Conservation (phyloP, 2,113 vertebrate species). For the Spermophilus dauricus region DNA sequence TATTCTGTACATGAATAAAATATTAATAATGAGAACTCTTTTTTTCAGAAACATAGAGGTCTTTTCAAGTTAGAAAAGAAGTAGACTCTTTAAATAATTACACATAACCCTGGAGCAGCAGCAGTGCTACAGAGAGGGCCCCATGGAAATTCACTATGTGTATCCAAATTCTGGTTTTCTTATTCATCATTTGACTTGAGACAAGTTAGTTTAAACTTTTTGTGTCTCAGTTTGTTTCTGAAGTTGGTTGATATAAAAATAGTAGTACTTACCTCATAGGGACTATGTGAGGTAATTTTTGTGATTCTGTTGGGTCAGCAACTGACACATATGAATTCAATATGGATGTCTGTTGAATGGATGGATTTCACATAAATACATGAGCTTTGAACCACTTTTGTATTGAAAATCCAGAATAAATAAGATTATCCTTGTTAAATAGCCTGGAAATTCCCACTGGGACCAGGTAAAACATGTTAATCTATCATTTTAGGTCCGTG, state of each 20-base stretch:
- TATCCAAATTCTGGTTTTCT: not conserved
- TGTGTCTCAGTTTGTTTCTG: not conserved
- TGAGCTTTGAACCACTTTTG: not conserved
- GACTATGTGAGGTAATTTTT: not conserved
- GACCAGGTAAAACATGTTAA: not conserved
- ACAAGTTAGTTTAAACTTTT: not conserved
- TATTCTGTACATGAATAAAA: not conserved
- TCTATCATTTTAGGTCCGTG: not conserved
- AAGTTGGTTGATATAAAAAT: not conserved
- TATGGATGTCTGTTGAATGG: not conserved
- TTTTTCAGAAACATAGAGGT: not conserved
- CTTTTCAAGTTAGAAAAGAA: slow-evolving; percentile 28
- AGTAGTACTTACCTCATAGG: not conserved
- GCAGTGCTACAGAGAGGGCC: not conserved
- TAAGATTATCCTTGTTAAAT: not conserved
- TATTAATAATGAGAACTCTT: not conserved
- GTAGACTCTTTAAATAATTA: not conserved
- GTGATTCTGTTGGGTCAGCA: not conserved
- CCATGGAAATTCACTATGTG: not conserved
- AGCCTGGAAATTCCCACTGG: not conserved
- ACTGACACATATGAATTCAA: not conserved
- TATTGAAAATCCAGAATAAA: slow-evolving; percentile 13
- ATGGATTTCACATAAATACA: not conserved
- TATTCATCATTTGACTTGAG: not conserved
- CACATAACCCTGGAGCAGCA: not conserved